Conservation (phyloP, 2,113 vertebrate species). For the Raja brachyura region DNA sequence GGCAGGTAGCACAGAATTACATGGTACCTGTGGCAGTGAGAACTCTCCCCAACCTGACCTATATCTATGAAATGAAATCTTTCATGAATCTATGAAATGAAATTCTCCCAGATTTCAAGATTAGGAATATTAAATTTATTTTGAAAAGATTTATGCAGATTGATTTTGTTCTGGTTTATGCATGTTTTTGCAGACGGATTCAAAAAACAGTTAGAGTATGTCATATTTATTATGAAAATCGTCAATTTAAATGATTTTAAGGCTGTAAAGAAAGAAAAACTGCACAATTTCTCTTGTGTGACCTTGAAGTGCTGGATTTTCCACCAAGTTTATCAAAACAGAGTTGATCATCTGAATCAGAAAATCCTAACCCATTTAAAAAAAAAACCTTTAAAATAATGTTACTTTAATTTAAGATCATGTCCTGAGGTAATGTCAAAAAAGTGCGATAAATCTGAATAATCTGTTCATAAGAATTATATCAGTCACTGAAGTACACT, state of each 20-base stretch:
- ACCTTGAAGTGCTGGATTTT: background rate
- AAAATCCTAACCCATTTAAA: background rate
- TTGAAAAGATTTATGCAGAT: background rate
- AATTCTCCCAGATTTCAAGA: background rate
- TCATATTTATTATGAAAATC: background rate
- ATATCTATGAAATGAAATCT: no score
- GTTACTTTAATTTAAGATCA: background rate
- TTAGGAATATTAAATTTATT: background rate
- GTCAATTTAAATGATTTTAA: background rate
- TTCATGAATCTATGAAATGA: background rate
- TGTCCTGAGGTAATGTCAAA: background rate
- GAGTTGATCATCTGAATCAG: background rate
- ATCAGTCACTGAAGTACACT: background rate
- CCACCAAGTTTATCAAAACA: background rate
- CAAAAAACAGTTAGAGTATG: background rate
- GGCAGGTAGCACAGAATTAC: no score
- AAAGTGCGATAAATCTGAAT: slow-evolving; percentile 4
- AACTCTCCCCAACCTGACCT: no score
- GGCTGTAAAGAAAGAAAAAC: background rate
- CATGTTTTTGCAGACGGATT: background rate
- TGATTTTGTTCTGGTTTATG: background rate
- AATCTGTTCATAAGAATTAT: background rate
- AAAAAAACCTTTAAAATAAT: background rate
- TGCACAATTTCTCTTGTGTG: background rate
- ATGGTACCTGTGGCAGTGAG: no score